Conservation (phyloP, 1,140 invertebrate species). For the Augochlora pura region DNA sequence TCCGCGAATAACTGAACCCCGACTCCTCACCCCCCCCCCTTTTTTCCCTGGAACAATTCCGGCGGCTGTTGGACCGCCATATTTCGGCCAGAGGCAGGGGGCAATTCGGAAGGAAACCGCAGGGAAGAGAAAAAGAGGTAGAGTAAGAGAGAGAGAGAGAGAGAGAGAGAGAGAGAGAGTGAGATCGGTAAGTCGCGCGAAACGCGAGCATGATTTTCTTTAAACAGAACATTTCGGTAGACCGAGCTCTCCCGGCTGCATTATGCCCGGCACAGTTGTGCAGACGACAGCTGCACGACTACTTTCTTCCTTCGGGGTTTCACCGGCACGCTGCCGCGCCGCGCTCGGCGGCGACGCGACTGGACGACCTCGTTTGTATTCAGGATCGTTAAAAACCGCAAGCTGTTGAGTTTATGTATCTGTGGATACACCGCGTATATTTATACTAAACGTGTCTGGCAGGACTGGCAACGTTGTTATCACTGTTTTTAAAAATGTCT, state of each 20-base stretch:
- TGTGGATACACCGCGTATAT: too few species aligned
- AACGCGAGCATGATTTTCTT: constrained; percentile 1
- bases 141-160: background rate
- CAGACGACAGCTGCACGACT: constrained; percentile 26
- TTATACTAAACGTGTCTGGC: too few species aligned
- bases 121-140: too few species aligned
- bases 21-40: background rate
- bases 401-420: background rate
- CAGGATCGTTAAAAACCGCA: constrained; percentile 25
- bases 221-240: constrained; percentile 36
- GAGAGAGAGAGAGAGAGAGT: too few species aligned
- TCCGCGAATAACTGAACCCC: background rate
- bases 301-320: constrained; percentile 27
- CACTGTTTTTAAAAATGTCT: too few species aligned
- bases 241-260: constrained; percentile 5
- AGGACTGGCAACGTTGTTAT: too few species aligned
- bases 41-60: background rate
- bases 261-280: constrained; percentile 33
- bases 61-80: too few species aligned
- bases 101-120: too few species aligned
- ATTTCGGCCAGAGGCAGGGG: too few species aligned
- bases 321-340: too few species aligned
- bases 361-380: constrained; percentile 34
- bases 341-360: background rate
- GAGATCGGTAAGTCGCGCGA: background rate